phyloP scores from a whole-genome alignment of 2,888 invertebrate genomes.

The Melieria picta region DNA sequence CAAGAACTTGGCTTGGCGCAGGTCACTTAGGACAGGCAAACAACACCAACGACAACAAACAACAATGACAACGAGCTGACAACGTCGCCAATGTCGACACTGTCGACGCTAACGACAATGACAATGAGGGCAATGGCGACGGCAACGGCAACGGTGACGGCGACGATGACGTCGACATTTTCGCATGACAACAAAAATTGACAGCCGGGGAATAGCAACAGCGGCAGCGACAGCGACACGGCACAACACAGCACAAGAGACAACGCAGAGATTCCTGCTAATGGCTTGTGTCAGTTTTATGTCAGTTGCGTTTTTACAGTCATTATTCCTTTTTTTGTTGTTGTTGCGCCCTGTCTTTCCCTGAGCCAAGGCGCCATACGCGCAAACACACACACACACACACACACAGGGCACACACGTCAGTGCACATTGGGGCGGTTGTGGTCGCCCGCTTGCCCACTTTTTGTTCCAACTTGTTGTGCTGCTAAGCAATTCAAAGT shows the following conservation, averaged over 20 bases:
- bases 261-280: slow-evolving; percentile 2
- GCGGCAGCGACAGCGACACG: neutral
- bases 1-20: no score
- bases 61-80: neutral
- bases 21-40: neutral
- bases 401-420: neutral
- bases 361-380: neutral
- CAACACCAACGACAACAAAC: slow-evolving; percentile 13
- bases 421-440: neutral
- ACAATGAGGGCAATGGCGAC: neutral
- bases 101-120: neutral
- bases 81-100: neutral
- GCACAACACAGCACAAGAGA: neutral
- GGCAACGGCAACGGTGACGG: neutral
- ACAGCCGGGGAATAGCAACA: neutral
- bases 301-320: slow-evolving; percentile 5
- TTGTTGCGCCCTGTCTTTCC: neutral
- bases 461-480: neutral
- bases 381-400: neutral
- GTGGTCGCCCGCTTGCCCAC: neutral
- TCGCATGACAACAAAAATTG: neutral
- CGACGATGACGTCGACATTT: neutral
- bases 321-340: neutral
- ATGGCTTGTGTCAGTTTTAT: slow-evolving; percentile 8
- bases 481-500: neutral